Percentiles rank a stretch among this genome's conserved stretches.
Evolutionary conservation across 1,140 invertebrate species (phyloP).

Genomic region (Rhopalosiphum maidis): DNA sequence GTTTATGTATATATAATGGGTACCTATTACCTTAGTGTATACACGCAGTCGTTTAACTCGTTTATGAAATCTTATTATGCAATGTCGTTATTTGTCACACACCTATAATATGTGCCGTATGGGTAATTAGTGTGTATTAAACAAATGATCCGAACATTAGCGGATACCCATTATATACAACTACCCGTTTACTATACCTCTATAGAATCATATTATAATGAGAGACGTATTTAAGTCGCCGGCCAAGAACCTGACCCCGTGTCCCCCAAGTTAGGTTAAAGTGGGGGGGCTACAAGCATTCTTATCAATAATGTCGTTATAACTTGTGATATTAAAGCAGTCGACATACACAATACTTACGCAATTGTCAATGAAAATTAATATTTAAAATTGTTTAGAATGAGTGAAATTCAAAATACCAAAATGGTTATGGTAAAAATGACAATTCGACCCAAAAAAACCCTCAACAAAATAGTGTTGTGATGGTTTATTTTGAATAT

Average conservation of each 20-base stretch:
- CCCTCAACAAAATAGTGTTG: neutral
- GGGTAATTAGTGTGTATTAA: neutral
- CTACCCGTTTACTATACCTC: neutral
- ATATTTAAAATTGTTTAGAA: neutral
- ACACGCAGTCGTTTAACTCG: neutral
- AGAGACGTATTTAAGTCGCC: neutral
- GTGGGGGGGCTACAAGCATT: neutral
- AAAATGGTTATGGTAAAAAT: neutral
- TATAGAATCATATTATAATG: neutral
- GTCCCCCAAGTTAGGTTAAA: too few relatives aligned
- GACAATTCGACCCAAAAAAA: neutral
- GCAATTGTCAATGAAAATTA: neutral
- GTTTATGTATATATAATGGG: neutral
- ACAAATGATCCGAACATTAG: slow-evolving; percentile 3
- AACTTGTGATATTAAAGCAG: neutral
- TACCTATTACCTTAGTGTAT: neutral
- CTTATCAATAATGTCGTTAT: too few relatives aligned
- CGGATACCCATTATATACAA: neutral
- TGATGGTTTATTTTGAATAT: neutral
- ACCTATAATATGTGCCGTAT: neutral
- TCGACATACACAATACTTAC: neutral
- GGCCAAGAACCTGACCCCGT: too few relatives aligned
- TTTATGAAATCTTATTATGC: neutral
- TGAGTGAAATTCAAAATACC: neutral
- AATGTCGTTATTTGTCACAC: slow-evolving; percentile 10